phyloP scores from a whole-genome alignment of 1,140 invertebrate genomes.

The Camponotus floridanus region DNA sequence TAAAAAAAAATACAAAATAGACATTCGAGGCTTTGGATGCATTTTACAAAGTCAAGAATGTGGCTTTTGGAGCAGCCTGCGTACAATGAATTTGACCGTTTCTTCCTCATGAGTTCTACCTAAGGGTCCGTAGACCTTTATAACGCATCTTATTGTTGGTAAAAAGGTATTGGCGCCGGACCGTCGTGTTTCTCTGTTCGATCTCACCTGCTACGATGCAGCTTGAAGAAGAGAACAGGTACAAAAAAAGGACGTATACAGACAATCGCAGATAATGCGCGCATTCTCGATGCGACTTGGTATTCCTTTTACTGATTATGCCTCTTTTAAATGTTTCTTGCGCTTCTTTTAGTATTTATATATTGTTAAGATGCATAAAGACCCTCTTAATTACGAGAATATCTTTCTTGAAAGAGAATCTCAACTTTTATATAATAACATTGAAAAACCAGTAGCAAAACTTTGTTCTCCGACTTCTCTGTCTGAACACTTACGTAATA shows the following conservation, averaged over 20 bases:
- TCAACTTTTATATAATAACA: background rate
- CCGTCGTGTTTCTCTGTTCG: constrained; percentile 60
- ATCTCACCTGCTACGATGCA: constrained; percentile 75
- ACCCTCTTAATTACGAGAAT: background rate
- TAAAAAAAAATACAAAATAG: background rate
- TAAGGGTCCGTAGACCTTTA: constrained; percentile 66
- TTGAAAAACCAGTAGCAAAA: background rate
- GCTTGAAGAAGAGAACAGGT: constrained; percentile 8
- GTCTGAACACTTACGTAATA: constrained; percentile 15
- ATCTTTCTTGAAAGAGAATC: background rate
- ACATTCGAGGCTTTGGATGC: background rate
- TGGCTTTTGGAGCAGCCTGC: constrained; percentile 71
- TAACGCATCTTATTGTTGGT: constrained; percentile 69
- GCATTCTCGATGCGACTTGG: background rate
- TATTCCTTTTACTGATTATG: too few relatives aligned
- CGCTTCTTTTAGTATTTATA: too few relatives aligned
- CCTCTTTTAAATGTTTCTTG: too few relatives aligned
- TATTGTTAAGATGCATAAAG: background rate
- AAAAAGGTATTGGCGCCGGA: constrained; percentile 78
- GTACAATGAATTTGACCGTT: constrained; percentile 57
- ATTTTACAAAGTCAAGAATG: constrained; percentile 46
- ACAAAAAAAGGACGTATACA: background rate
- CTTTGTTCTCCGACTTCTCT: background rate
- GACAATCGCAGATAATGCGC: background rate
- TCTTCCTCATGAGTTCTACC: constrained; percentile 69